These are phyloP conservation scores for Narcine bancroftii DNA, from an alignment of 2,113 vertebrate genomes.

Conservation along the genomic window DNA sequence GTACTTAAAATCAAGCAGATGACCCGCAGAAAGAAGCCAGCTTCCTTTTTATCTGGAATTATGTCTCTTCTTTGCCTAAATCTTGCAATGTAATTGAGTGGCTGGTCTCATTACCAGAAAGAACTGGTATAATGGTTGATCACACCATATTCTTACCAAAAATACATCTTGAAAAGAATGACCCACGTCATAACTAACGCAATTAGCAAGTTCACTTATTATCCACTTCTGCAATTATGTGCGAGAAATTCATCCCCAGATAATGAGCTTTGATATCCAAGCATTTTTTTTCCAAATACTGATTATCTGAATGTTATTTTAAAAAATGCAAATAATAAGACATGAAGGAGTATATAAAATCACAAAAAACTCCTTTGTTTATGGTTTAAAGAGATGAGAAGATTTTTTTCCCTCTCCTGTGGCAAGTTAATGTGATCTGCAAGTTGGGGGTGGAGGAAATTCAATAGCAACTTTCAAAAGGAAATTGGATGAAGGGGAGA, in stretches of 20 bases:
- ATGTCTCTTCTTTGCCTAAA: not conserved
- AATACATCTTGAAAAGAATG: not conserved
- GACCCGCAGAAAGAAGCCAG: not conserved
- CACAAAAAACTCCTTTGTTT: not conserved
- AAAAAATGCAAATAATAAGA: not conserved
- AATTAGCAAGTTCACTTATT: conserved; percentile 13
- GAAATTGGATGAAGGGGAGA: not conserved
- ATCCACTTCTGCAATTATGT: not conserved
- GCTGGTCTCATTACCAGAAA: not conserved
- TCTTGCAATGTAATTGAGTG: not conserved
- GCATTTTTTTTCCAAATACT: not conserved
- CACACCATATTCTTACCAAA: not conserved
- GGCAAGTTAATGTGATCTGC: not conserved
- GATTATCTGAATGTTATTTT: conserved; percentile 16
- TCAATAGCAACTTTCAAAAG: not conserved
- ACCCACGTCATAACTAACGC: not conserved
- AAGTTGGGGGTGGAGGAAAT: not conserved
- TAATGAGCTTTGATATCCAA: not conserved
- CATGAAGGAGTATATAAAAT: not conserved
- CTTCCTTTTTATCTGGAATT: not conserved
- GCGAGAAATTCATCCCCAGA: not conserved
- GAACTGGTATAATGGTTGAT: not conserved
- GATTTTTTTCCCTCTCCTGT: not conserved
- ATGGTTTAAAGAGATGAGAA: not conserved
- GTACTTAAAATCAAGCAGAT: not conserved